Evolutionary conservation across 2,797 vertebrate species (phyloP).

Genomic region (Neosilurus hyrtlii): DNA sequence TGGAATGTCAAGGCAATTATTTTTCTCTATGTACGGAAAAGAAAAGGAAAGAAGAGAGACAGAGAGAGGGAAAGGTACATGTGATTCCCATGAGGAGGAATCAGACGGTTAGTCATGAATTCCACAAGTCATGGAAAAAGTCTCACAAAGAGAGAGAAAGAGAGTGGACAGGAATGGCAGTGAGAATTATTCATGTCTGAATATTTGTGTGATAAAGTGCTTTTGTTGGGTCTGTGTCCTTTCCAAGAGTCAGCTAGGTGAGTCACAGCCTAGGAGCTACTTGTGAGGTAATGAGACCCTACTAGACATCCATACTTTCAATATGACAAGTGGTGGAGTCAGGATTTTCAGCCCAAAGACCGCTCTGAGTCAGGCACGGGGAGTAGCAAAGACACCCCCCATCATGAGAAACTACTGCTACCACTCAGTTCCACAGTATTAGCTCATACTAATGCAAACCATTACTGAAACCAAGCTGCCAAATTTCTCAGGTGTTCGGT

Average conservation of each 20-base stretch:
- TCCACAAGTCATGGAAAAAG: conserved; percentile 39
- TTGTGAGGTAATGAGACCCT: conserved; percentile 43
- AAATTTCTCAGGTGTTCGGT: conserved; percentile 34
- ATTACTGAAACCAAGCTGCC: conserved; percentile 38
- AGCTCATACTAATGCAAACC: conserved; percentile 42
- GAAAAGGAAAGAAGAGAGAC: conserved; percentile 40
- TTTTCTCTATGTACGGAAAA: conserved; percentile 49
- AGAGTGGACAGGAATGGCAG: conserved; percentile 43
- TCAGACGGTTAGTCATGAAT: conserved; percentile 54
- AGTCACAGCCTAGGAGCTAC: conserved; percentile 30
- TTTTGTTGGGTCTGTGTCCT: conserved; percentile 41
- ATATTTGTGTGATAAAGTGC: conserved; percentile 51
- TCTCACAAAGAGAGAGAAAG: conserved; percentile 47
- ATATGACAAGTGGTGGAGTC: conserved; percentile 37
- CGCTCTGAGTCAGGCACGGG: conserved; percentile 46
- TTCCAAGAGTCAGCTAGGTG: conserved; percentile 18
- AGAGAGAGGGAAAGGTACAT: conserved; percentile 40
- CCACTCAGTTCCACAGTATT: conserved; percentile 32
- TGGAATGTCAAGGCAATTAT: conserved; percentile 58
- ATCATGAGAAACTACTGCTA: conserved; percentile 45
- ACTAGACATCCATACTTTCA: conserved; percentile 40
- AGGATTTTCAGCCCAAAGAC: conserved; percentile 33
- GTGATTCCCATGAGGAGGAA: conserved; percentile 44
- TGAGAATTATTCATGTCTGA: conserved; percentile 48
- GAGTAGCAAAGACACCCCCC: conserved; percentile 42